Percentiles rank a stretch among this genome's conserved stretches.
These are phyloP conservation scores for Ophiodon elongatus DNA, from an alignment of 2,113 vertebrate species.

Conservation along the genomic window DNA sequence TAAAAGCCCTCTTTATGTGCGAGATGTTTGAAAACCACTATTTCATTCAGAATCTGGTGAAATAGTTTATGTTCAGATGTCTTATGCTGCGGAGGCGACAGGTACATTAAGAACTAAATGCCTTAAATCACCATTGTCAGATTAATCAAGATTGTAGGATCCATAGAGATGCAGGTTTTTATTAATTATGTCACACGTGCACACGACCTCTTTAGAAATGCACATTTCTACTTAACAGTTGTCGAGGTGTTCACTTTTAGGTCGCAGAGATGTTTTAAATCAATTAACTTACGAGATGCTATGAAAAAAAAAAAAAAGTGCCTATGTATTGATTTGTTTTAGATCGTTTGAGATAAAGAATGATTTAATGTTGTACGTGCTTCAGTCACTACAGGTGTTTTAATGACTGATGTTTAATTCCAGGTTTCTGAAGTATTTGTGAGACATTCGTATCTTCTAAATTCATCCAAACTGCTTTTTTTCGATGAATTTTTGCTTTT, in stretches of 20 bases:
- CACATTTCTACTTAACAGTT: constrained; percentile 21
- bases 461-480: not conserved
- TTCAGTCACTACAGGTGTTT: constrained; percentile 21
- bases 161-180: not conserved
- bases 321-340: constrained; percentile 55
- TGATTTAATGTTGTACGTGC: constrained; percentile 46
- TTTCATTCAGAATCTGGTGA: not conserved
- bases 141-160: not conserved
- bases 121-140: constrained; percentile 47
- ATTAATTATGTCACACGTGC: not conserved
- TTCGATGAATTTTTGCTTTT: not conserved
- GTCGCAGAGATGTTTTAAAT: constrained; percentile 46
- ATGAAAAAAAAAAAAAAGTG: constrained; percentile 52
- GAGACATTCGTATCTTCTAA: constrained; percentile 1
- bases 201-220: constrained; percentile 24
- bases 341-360: constrained; percentile 52
- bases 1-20: constrained; percentile 44
- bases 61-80: constrained; percentile 12
- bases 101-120: constrained; percentile 38
- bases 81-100: constrained; percentile 18
- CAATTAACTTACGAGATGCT: constrained; percentile 20
- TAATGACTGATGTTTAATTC: constrained; percentile 26
- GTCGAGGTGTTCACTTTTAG: constrained; percentile 6
- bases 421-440: constrained; percentile 6
- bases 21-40: not conserved